A percentile compares a stretch with the other conserved stretches of the same genome.
Evolutionary conservation across 2,113 vertebrate species (phyloP).

Genomic region (Oceanodroma tethys): DNA sequence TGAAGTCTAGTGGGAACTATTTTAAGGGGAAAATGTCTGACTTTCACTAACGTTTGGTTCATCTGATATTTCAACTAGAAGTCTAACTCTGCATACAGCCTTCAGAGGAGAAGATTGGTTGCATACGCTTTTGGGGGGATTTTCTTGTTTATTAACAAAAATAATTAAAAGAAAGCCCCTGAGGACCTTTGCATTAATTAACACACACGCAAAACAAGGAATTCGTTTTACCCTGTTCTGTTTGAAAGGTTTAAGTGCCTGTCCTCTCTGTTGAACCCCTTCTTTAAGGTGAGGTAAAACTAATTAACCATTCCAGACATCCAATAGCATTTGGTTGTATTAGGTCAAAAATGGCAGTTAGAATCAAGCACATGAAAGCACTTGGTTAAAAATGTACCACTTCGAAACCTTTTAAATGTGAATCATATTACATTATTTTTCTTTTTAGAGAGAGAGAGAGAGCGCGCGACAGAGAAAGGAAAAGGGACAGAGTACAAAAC

Average conservation of each 20-base stretch:
- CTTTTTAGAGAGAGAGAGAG: not conserved
- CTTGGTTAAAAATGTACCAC: constrained; percentile 33
- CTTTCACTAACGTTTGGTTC: not conserved
- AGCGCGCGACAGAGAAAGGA: not conserved
- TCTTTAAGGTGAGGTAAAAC: constrained; percentile 22
- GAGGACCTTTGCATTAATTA: not conserved
- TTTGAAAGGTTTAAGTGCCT: not conserved
- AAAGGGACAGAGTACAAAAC: not conserved
- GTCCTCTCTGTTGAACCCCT: not conserved
- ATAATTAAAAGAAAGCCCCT: not conserved
- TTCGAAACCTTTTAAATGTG: constrained; percentile 30
- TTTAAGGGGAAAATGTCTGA: not conserved
- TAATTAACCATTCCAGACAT: not conserved
- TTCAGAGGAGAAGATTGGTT: not conserved
- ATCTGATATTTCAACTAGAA: not conserved
- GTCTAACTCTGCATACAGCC: not conserved
- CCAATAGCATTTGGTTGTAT: not conserved
- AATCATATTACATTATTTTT: not conserved
- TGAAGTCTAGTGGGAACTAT: not conserved
- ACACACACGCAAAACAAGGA: not conserved
- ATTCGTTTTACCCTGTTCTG: not conserved
- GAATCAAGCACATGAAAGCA: not conserved
- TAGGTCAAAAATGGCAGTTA: constrained; percentile 24
- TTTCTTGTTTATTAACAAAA: constrained; percentile 12
- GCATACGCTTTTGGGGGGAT: not conserved